Evolutionary conservation across 2,113 vertebrate species (phyloP).

Genomic region (Mirounga angustirostris): DNA sequence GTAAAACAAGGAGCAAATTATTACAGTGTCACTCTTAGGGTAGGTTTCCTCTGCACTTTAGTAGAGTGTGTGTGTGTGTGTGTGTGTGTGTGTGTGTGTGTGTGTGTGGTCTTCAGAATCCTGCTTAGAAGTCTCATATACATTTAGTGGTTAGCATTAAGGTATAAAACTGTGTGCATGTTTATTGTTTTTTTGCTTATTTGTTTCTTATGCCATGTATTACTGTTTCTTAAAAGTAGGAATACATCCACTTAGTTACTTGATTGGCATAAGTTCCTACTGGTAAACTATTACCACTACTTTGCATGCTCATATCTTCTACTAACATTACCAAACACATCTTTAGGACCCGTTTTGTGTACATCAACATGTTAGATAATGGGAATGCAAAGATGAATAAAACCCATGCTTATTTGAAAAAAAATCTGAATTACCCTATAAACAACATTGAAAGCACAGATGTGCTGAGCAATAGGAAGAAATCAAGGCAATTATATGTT

Average conservation of each 20-base stretch:
- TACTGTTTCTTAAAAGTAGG: not conserved
- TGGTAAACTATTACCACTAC: not conserved
- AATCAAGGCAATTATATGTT: not conserved
- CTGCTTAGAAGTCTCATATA: not conserved
- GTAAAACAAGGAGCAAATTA: not conserved
- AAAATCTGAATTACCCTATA: not conserved
- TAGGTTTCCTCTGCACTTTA: not conserved
- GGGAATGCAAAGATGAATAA: not conserved
- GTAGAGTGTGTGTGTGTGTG: not conserved
- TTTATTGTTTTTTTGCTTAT: not conserved
- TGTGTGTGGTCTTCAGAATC: not conserved
- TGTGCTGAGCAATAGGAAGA: not conserved
- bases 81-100: not conserved
- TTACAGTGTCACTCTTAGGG: not conserved
- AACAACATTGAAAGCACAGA: not conserved
- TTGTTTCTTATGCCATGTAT: not conserved
- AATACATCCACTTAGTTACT: not conserved
- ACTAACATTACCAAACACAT: not conserved
- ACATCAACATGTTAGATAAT: not conserved
- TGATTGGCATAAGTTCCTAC: not conserved
- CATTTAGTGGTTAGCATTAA: not conserved
- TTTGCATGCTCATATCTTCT: not conserved
- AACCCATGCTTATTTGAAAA: not conserved
- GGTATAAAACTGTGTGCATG: not conserved
- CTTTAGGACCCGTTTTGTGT: not conserved